Evolutionary conservation across 2,113 vertebrate species (phyloP), one percentile per base, ranked within the genome.

Genomic region (Columba livia): DNA sequence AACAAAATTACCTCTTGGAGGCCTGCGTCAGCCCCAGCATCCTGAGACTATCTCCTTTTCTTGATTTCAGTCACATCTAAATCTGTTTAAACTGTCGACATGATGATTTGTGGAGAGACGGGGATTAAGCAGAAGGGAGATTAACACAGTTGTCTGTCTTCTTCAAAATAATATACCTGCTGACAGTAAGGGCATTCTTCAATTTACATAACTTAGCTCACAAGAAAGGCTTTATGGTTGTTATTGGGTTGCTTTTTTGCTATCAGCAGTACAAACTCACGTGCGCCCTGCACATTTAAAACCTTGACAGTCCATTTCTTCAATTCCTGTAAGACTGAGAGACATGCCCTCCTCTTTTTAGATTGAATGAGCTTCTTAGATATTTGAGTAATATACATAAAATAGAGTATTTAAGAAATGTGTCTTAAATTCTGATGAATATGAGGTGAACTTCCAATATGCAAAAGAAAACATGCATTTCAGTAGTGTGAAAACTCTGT

Each of bases 1-100:
- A 98, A 99, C 98, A 98, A 98, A 98, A 98, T 98, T 98, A 98
- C 98, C 97, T 98, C 98, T 96, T 90, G 95, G 96, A 97, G 95
- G 93, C 93, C 95, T 74, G 94, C 95, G 91, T 96, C 83, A 96
- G 93, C 95, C 72, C 89, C 95, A 88, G 97, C 95, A 96, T 97
- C 96, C 97, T 96, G 95, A 97, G 92, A 97, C 95, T 95, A 97
- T 98, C 97, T 97, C 92, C 87, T 97, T 94, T 96, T 97, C 96
- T 92, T 96, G 97, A 98, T 98, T 98, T 97, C 93, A 98, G 97
- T 98, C 97, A 97, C 97, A 89, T 97, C 97, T 96, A 98, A 98
- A 98, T 97, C 96, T 97, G 97, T 97, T 98, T 97, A 98, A 97
- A 97, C 96, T 97, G 97, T 95, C 57, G 65, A 97, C 97, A 93